Base-by-base conservation (phyloP, 2,113 vertebrate species). In the Fulica atra region DNA sequence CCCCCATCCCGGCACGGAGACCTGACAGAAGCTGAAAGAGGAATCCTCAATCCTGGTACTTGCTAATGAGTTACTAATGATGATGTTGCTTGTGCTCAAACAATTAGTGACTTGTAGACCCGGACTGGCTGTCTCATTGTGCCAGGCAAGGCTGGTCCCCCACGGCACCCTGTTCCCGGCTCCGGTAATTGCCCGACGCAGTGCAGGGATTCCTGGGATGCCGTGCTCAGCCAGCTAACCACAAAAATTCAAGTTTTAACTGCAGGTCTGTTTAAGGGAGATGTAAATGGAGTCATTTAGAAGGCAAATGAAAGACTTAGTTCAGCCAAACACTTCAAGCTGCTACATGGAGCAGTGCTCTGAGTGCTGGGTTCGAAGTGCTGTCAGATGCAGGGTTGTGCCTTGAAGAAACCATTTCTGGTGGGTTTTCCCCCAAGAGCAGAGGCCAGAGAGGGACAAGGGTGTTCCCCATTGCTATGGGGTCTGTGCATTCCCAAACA, bases 21-120 rank as follows among this genome's bases (percentile, higher is more conserved):
- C 64, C 51, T 28, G 71, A 35, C 59, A 31, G 31, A 25, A 68
- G 92, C 20, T 46, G 69, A 44, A 42, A 40, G 87, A 78, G 86
- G 89, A 95, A 92, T 81, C 90, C 93, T 95, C 94, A 57, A 42
- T 53, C 79, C 81, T 92, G 61, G 80, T 23, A 33, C 64, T 94
- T 13, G 1, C 65, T 95, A 57, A 84, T 80, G 91, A 92, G 87
- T 79, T 89, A 16, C 57, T 84, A 76, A 65, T 63, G 93, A 74
- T 61, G 63, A 93, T 76, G 82, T 57, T 83, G 77, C 82, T 46
- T 63, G 73, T 74, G 88, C 77, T 86, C n/a, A 20, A 19, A 19
- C 76, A 29, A 85, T 95, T 91, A 95, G 87, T 72, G 92, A 44
- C 56, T 50, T 78, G 81, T 15, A 21, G 61, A 11, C 86, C 42